Percentiles rank a stretch among this genome's conserved stretches.
phyloP scores from a whole-genome alignment of 2,797 vertebrate genomes.

The Antennarius maculatus region DNA sequence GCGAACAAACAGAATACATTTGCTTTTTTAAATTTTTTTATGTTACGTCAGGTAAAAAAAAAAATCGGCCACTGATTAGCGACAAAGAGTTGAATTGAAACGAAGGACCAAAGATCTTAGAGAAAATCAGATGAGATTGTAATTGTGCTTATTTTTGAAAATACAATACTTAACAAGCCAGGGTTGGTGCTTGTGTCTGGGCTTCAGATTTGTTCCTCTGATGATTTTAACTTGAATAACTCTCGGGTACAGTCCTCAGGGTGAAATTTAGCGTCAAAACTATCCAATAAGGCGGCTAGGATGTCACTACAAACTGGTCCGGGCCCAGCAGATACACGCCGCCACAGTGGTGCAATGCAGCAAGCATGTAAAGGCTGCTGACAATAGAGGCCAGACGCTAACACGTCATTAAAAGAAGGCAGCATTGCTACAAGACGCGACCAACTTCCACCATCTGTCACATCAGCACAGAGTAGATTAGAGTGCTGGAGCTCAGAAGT shows the following conservation, averaged over 20 bases:
- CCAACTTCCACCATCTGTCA: conserved; percentile 75
- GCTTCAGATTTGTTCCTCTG: conserved; percentile 54
- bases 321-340: conserved; percentile 9
- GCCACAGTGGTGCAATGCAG: too few species aligned
- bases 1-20: not conserved
- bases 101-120: not conserved
- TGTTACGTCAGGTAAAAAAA: too few species aligned
- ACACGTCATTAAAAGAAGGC: conserved; percentile 44
- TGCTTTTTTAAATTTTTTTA: too few species aligned
- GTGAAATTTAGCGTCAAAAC: conserved; percentile 22
- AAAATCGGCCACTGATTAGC: not conserved
- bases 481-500: conserved; percentile 57
- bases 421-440: conserved; percentile 12
- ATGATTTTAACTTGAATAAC: conserved; percentile 38
- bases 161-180: too few species aligned
- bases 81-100: not conserved
- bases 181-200: not conserved
- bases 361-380: conserved; percentile 1
- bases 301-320: conserved; percentile 25
- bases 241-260: not conserved
- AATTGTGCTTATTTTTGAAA: too few species aligned
- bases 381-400: conserved; percentile 11
- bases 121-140: too few species aligned
- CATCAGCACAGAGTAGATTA: conserved; percentile 79
- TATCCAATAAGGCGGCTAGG: conserved; percentile 9